Evolutionary conservation across 2,113 vertebrate species (phyloP).

Genomic region (Zeus faber): DNA sequence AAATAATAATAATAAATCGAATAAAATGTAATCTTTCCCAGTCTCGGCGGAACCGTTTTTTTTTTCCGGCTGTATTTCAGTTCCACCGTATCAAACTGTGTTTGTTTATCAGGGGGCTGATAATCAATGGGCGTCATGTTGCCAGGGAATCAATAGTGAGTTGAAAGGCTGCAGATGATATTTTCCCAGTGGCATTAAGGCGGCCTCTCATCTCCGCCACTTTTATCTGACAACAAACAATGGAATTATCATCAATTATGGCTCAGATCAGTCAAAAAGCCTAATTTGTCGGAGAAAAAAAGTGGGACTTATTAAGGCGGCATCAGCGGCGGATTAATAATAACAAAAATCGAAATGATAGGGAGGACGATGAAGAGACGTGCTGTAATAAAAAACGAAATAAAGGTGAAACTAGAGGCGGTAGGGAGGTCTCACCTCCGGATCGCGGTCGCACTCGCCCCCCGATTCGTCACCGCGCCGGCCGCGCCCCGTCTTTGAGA

Average conservation of each 20-base stretch:
- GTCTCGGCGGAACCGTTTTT: neutral
- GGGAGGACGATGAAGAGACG: neutral
- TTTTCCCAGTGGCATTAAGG: constrained; percentile 50
- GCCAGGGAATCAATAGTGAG: constrained; percentile 50
- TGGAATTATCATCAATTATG: constrained; percentile 35
- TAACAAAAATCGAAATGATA: neutral
- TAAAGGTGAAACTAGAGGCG: neutral
- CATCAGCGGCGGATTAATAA: neutral
- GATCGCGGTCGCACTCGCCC: neutral
- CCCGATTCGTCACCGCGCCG: constrained; percentile 21
- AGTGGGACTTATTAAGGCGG: constrained; percentile 2
- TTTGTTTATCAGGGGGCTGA: constrained; percentile 47
- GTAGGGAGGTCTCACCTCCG: constrained; percentile 5
- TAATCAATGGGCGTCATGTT: constrained; percentile 50
- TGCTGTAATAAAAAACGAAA: neutral
- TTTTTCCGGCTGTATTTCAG: neutral
- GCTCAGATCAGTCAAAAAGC: constrained; percentile 27
- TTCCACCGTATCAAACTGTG: constrained; percentile 35
- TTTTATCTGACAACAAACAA: constrained; percentile 60
- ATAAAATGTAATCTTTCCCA: neutral
- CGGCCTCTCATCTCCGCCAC: constrained; percentile 41
- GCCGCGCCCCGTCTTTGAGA: constrained; percentile 27
- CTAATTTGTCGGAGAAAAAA: constrained; percentile 11
- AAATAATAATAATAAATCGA: neutral
- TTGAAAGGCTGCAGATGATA: constrained; percentile 58